Base-by-base conservation (phyloP, 2,113 vertebrate species). In the Lucifuga dentata region DNA sequence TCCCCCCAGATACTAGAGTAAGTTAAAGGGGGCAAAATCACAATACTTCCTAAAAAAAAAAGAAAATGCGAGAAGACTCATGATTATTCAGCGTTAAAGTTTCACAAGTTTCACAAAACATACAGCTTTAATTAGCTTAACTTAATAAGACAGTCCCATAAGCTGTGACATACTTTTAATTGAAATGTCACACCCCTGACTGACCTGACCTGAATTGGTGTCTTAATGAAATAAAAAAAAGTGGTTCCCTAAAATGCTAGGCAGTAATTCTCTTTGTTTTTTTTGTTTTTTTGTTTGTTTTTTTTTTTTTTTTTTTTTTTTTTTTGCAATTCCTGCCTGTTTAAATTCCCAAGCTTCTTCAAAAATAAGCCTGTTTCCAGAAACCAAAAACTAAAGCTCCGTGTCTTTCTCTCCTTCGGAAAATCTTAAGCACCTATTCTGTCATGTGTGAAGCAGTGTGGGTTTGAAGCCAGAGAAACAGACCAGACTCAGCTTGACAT, bases 401-500 rank as follows among this genome's bases (percentile, higher is more conserved):
- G 40, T 60, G 62, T 41, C 53, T 48, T 20, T 11, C 51, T 20
- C 60, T 36, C 44, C 60, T 19, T 43, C 11, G 24, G 55, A 62
- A 79, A 55, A 52, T 64, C 59, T 57, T 7, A 58, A 52, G 36
- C 70, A 70, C 43, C 67, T 81, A 75, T 29, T 83, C 76, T 32
- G 36, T 83, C 81, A 79, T 82, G 80, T 79, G 76, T 85, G 79
- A 80, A 78, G 57, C 76, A 62, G 57, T 55, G 32, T 56, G 53
- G 41, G 36, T 68, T 66, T 83, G 57, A 85, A 71, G 70, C 67
- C 72, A 73, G 7, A 62, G 43, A 57, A 80, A 64, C 77, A 75
- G 68, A 53, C 66, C 45, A 66, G 67, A 81, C 81, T 84, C 73
- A 63, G 72, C 60, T 85, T 86, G 86, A 83, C 55, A n/a, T 77